Conservation (phyloP, 2,113 vertebrate genomes). For the Athene noctua region DNA sequence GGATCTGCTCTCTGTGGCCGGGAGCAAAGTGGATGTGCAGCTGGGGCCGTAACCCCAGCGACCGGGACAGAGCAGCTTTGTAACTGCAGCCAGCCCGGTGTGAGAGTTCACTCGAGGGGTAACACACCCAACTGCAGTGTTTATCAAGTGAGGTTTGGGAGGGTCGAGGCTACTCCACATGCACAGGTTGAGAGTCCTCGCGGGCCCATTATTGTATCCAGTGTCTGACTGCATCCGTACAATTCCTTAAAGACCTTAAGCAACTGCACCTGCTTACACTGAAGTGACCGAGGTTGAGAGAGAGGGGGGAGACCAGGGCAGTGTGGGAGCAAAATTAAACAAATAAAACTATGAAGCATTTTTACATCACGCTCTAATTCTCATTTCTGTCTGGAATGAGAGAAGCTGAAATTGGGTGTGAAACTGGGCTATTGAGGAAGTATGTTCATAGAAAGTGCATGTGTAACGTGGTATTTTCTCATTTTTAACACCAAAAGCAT, state of each 20-base stretch:
- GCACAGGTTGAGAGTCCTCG: background rate
- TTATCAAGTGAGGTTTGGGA: background rate
- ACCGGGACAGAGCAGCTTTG: fast-evolving
- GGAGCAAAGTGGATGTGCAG: background rate
- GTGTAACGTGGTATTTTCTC: fast-evolving
- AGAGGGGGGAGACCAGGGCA: background rate
- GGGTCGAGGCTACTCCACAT: background rate
- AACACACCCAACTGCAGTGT: background rate
- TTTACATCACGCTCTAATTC: background rate
- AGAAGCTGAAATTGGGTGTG: background rate
- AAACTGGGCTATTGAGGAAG: background rate
- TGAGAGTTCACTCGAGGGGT: background rate
- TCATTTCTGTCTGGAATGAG: background rate
- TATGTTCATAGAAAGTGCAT: fast-evolving
- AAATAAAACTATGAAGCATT: background rate
- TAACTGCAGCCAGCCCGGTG: background rate
- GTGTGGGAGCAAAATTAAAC: background rate
- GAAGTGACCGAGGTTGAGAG: background rate
- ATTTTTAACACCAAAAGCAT: background rate
- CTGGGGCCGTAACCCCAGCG: background rate
- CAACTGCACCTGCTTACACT: background rate
- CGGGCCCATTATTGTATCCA: background rate
- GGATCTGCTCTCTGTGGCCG: background rate
- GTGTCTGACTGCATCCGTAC: background rate
- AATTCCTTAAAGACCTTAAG: background rate